phyloP scores from a whole-genome alignment of 2,888 invertebrate species.

The Nycteola revayana region DNA sequence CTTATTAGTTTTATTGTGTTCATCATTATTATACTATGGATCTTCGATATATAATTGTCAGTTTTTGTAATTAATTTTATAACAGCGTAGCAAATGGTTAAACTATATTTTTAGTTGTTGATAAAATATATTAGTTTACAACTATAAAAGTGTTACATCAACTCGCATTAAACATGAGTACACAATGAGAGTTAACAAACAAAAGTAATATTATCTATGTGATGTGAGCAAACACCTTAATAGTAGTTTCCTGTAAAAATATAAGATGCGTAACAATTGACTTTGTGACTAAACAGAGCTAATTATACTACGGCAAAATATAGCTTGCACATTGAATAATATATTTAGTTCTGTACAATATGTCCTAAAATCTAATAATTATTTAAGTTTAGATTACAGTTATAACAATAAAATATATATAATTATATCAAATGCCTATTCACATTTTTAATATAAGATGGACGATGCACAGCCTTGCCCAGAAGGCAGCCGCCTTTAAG shows the following conservation, averaged over 20 bases:
- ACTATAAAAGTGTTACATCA: conserved; percentile 54
- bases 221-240: conserved; percentile 53
- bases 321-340: too few species aligned
- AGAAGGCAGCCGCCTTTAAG: too few species aligned
- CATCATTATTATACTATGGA: conserved; percentile 31
- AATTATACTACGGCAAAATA: conserved; percentile 10
- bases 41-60: conserved; percentile 16
- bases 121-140: conserved; percentile 32
- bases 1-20: conserved; percentile 36
- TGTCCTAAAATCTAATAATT: too few species aligned
- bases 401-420: too few species aligned
- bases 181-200: conserved; percentile 54
- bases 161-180: conserved; percentile 43
- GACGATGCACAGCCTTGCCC: too few species aligned
- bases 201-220: conserved; percentile 46
- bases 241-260: conserved; percentile 45
- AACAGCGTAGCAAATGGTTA: conserved; percentile 27
- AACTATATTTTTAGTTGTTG: conserved; percentile 20
- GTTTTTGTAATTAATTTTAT: conserved; percentile 17
- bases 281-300: conserved; percentile 41
- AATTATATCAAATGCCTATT: too few species aligned
- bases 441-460: too few species aligned
- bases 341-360: too few species aligned
- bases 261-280: conserved; percentile 51
- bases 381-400: too few species aligned